Conservation (phyloP, 2,797 vertebrate species). For the Hyperoplus lanceolatus region DNA sequence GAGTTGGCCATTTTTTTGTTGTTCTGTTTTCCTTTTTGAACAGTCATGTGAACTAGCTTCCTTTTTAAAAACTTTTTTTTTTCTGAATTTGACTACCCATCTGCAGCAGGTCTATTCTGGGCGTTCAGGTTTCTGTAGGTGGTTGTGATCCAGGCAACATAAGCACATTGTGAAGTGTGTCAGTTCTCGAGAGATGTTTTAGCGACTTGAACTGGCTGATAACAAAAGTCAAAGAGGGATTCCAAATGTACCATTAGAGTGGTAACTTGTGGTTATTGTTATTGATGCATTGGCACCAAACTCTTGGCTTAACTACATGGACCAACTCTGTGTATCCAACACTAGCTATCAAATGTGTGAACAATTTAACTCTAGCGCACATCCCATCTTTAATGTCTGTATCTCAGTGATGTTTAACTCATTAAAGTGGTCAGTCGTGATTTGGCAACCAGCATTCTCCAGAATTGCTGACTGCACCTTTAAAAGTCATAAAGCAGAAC, state of each 20-base stretch:
- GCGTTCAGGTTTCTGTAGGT: conserved; percentile 57
- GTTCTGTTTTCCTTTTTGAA: conserved; percentile 25
- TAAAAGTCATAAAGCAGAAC: conserved; percentile 17
- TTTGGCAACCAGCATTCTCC: background rate
- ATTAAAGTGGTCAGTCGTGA: background rate
- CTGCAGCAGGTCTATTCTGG: conserved; percentile 59
- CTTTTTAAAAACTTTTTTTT: background rate
- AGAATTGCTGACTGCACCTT: no score
- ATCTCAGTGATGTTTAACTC: background rate
- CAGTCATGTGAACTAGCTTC: conserved; percentile 34
- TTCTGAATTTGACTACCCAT: conserved; percentile 67
- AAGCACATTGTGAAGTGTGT: background rate
- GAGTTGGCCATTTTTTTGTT: conserved; percentile 6
- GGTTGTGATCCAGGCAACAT: conserved; percentile 12
- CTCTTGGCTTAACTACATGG: background rate
- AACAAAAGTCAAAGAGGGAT: background rate
- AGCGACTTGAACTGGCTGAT: background rate
- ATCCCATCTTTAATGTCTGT: background rate
- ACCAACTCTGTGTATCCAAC: background rate
- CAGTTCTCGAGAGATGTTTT: background rate
- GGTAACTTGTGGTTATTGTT: background rate
- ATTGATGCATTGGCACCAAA: background rate
- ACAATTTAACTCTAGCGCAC: background rate
- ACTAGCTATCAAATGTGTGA: background rate
- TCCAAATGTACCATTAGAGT: background rate